Conservation (phyloP, 2,797 vertebrate species). For the Gouania willdenowi region DNA sequence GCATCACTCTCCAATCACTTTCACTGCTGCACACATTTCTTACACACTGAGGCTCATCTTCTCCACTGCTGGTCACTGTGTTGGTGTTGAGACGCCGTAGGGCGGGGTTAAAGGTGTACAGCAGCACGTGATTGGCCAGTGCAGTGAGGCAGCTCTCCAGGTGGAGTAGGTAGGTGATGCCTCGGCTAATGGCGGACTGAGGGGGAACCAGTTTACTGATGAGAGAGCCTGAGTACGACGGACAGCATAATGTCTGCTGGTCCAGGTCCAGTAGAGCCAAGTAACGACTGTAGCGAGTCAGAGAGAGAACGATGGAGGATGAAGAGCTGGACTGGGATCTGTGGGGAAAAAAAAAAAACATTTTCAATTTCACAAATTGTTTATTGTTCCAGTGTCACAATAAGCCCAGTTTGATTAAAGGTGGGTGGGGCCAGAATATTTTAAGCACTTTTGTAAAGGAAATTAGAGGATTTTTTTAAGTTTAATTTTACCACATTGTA, state of each 20-base stretch:
- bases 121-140: conserved; percentile 84
- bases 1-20: conserved; percentile 81
- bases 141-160: conserved; percentile 84
- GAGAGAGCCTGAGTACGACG: conserved; percentile 82
- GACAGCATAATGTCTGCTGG: conserved; percentile 84
- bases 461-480: no score
- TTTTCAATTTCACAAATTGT: no score
- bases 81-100: conserved; percentile 51
- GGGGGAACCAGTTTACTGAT: conserved; percentile 80
- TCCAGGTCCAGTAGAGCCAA: conserved; percentile 85
- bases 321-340: conserved; percentile 72
- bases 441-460: no score
- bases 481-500: no score
- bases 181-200: conserved; percentile 79
- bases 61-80: conserved; percentile 47
- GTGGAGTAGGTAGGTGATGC: conserved; percentile 88
- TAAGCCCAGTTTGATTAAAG: no score
- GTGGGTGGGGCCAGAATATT: no score
- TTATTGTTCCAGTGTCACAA: no score
- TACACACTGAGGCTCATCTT: conserved; percentile 33
- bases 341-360: background rate
- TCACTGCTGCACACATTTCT: conserved; percentile 62
- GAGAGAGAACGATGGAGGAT: conserved; percentile 67
- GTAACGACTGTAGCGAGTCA: conserved; percentile 86
- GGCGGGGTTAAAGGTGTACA: conserved; percentile 79